Evolutionary conservation across 2,888 invertebrate genomes (phyloP).

Genomic region (Eurois occulta): DNA sequence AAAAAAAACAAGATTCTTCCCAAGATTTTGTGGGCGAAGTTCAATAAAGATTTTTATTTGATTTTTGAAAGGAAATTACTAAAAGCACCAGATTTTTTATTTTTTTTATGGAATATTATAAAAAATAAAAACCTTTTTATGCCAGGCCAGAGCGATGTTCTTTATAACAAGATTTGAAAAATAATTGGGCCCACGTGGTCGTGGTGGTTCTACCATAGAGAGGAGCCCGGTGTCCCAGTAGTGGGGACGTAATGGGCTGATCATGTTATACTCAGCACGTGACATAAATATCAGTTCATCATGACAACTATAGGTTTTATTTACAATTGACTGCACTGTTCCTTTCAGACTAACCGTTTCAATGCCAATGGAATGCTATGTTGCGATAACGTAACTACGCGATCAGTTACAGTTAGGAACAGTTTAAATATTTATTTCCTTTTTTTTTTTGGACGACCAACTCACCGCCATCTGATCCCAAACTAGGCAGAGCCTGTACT

Average conservation of each 20-base stretch:
- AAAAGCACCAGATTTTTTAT: no score
- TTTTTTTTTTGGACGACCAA: no score
- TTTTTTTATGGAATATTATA: no score
- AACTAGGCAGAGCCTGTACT: no score
- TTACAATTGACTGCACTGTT: slow-evolving; percentile 5
- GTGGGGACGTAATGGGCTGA: no score
- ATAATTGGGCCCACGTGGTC: background rate
- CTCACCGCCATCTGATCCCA: no score
- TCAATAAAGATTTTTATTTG: background rate
- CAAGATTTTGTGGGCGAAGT: background rate
- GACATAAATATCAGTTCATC: background rate
- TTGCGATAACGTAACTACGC: background rate
- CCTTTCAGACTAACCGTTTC: background rate
- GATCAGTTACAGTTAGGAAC: background rate
- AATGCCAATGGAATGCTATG: slow-evolving; percentile 4
- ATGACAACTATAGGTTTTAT: background rate
- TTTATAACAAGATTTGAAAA: background rate
- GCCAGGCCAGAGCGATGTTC: no score
- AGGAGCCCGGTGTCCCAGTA: no score
- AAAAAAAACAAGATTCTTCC: background rate
- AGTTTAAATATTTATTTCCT: background rate
- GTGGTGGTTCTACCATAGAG: no score
- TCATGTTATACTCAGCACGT: background rate
- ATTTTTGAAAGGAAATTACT: background rate
- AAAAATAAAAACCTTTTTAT: no score